phyloP scores from a whole-genome alignment of 2,797 vertebrate genomes.

The Microctenopoma stevenorrisi region DNA sequence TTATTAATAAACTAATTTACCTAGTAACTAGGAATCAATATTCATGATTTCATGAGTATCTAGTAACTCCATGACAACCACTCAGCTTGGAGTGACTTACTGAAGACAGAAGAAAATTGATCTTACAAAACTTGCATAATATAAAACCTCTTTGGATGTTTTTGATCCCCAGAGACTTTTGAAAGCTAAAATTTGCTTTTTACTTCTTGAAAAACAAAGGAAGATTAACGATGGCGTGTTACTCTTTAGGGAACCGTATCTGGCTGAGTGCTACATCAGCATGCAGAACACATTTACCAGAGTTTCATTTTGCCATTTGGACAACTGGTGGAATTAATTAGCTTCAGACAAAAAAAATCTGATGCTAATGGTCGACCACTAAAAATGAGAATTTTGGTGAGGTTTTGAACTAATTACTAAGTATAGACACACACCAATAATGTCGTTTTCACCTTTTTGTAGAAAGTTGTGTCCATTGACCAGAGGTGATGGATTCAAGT shows the following conservation, averaged over 20 bases:
- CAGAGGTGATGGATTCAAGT: slow-evolving; percentile 59
- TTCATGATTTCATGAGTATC: not conserved
- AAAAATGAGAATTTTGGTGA: slow-evolving; percentile 14
- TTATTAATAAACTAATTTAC: not conserved
- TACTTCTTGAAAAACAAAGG: slow-evolving; percentile 35
- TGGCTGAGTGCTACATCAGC: slow-evolving; percentile 32
- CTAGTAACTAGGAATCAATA: too few relatives aligned
- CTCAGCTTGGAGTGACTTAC: not conserved
- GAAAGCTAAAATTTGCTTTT: not conserved
- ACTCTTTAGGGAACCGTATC: slow-evolving; percentile 26
- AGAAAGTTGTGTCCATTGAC: slow-evolving; percentile 45
- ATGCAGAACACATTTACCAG: slow-evolving; percentile 47
- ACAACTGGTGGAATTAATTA: slow-evolving; percentile 58
- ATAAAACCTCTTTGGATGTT: not conserved
- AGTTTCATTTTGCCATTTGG: slow-evolving; percentile 51
- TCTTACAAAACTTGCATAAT: not conserved
- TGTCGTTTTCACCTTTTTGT: slow-evolving; percentile 39
- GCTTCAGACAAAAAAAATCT: slow-evolving; percentile 41
- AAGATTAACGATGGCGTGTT: slow-evolving; percentile 33
- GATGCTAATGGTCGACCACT: slow-evolving; percentile 11
- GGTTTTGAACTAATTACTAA: slow-evolving; percentile 1
- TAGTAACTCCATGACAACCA: not conserved
- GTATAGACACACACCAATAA: slow-evolving; percentile 16
- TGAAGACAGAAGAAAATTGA: too few relatives aligned
- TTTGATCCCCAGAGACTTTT: too few relatives aligned